Conservation (phyloP, 2,888 invertebrate species). For the Luperina testacea region DNA sequence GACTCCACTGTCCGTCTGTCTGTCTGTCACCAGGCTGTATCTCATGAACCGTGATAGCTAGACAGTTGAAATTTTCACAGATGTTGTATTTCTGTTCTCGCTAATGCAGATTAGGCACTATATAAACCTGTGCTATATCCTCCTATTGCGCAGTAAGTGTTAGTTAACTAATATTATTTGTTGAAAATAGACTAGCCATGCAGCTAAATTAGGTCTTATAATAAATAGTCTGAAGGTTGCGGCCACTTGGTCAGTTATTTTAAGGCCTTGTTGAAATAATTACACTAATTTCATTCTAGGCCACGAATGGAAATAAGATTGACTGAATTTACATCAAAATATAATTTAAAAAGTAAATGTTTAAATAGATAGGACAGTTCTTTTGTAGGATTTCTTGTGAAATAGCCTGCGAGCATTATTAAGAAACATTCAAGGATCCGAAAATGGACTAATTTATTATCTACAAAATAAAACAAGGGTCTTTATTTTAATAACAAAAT, state of each 20-base stretch:
- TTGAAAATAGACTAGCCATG: not conserved
- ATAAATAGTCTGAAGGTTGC: not conserved
- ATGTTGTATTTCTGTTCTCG: no score
- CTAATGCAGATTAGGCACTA: no score
- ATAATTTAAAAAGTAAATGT: constrained; percentile 2
- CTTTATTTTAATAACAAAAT: constrained; percentile 5
- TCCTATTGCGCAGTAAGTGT: not conserved
- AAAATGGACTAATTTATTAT: not conserved
- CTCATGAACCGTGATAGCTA: no score
- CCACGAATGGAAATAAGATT: not conserved
- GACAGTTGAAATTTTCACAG: no score
- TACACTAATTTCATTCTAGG: constrained; percentile 13
- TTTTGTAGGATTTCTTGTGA: not conserved
- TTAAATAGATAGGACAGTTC: not conserved
- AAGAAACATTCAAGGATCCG: not conserved
- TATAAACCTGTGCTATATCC: no score
- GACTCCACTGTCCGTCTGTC: no score
- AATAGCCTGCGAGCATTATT: not conserved
- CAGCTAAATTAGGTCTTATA: not conserved
- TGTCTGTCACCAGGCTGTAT: no score
- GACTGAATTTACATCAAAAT: constrained; percentile 3
- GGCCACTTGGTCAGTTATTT: not conserved
- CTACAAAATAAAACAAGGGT: not conserved
- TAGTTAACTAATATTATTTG: not conserved
- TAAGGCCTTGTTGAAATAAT: constrained; percentile 13